phyloP scores from a whole-genome alignment of 2,797 vertebrate species.

The Geotria australis region DNA sequence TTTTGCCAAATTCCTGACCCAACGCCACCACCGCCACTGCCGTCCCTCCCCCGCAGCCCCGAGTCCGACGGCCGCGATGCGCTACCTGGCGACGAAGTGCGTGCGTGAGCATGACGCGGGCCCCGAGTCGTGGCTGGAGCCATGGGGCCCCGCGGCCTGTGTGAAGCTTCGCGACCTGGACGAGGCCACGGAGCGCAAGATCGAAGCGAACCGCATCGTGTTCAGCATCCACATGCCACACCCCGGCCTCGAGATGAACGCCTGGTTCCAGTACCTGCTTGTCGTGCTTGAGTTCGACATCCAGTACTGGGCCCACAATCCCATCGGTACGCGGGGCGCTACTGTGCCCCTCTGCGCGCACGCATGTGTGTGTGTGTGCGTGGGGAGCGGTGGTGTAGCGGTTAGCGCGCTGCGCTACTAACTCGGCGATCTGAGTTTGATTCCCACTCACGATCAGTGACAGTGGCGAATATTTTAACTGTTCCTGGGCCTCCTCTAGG shows the following conservation, averaged over 20 bases:
- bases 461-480: too few species aligned
- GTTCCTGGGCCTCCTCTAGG: too few species aligned
- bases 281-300: constrained; percentile 81
- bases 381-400: too few species aligned
- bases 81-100: constrained; percentile 50
- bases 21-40: too few species aligned
- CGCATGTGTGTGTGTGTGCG: too few species aligned
- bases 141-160: constrained; percentile 54
- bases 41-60: constrained; percentile 24
- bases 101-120: constrained; percentile 32
- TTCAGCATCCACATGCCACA: constrained; percentile 60
- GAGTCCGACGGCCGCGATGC: constrained; percentile 35
- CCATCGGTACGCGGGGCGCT: constrained; percentile 30
- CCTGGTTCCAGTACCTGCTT: constrained; percentile 96
- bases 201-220: constrained; percentile 76
- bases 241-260: constrained; percentile 54
- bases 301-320: constrained; percentile 52
- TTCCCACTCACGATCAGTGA: too few species aligned
- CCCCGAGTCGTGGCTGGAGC: constrained; percentile 43
- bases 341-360: too few species aligned
- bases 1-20: too few species aligned
- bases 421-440: too few species aligned
- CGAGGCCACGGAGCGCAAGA: constrained; percentile 39
- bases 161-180: constrained; percentile 45
- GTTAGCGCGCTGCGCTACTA: too few species aligned